Percentiles rank a stretch among this genome's conserved stretches.
Conservation (phyloP, 2,797 vertebrate species). For the Florisuga fusca region DNA sequence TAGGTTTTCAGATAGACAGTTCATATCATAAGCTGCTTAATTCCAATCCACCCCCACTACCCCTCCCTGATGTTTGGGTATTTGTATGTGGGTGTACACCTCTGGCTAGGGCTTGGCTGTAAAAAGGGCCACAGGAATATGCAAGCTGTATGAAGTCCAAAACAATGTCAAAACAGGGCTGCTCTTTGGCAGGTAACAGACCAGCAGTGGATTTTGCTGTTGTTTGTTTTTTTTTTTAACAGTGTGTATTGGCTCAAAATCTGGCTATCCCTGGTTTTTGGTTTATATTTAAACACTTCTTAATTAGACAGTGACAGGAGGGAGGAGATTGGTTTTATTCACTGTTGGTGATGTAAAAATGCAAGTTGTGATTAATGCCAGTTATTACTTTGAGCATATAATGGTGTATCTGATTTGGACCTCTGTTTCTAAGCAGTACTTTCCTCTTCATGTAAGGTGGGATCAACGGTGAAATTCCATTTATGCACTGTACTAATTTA, state of each 20-base stretch:
- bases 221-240: not conserved
- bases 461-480: slow-evolving; percentile 29
- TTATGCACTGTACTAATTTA: slow-evolving; percentile 62
- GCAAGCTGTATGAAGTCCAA: not conserved
- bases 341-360: not conserved
- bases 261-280: not conserved
- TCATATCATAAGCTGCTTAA: not conserved
- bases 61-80: not conserved
- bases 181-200: not conserved
- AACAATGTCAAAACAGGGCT: not conserved
- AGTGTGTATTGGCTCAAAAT: not conserved
- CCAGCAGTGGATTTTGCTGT: not conserved
- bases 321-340: not conserved
- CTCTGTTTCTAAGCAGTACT: slow-evolving; percentile 52
- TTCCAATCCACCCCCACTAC: not conserved
- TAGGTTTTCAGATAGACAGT: not conserved
- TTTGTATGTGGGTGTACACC: not conserved
- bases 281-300: not conserved
- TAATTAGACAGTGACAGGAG: not conserved
- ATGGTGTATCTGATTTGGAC: not conserved
- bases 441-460: not conserved
- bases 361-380: not conserved
- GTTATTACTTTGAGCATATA: not conserved
- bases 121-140: not conserved
- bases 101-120: not conserved